phyloP scores from a whole-genome alignment of 2,797 vertebrate species.

The Tiaroga cobitis region DNA sequence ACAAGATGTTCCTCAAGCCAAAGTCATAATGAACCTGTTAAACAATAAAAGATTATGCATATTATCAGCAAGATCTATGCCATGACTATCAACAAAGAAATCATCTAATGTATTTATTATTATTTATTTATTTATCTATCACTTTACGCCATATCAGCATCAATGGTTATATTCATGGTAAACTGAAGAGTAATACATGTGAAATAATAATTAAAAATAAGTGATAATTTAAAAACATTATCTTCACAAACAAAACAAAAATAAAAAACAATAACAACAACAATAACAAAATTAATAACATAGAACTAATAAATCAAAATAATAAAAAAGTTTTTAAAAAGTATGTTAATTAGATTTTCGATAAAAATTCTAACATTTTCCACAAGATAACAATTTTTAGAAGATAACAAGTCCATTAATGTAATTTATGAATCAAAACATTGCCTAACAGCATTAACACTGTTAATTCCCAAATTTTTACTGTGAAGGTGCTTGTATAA shows the following conservation, averaged over 20 bases:
- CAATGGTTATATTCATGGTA: background rate
- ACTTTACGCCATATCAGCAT: background rate
- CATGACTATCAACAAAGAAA: background rate
- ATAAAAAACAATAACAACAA: background rate
- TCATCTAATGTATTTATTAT: background rate
- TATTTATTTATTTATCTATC: background rate
- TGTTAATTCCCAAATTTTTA: background rate
- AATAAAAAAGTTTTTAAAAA: too few relatives aligned
- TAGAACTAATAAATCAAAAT: too few relatives aligned
- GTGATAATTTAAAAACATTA: background rate
- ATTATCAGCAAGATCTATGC: background rate
- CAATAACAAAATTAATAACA: too few relatives aligned
- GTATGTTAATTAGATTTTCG: too few relatives aligned
- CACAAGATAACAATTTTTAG: background rate
- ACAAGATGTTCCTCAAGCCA: constrained; percentile 87
- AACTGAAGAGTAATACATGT: background rate
- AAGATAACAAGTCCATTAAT: background rate
- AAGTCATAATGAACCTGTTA: constrained; percentile 87
- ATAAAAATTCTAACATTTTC: too few relatives aligned
- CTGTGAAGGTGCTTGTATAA: background rate
- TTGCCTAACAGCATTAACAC: background rate
- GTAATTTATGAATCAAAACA: background rate
- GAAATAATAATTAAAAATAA: background rate
- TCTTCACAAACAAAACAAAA: background rate
- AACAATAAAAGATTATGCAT: background rate